Conservation (phyloP, 2,888 invertebrate species). For the Parnassius orleans region DNA sequence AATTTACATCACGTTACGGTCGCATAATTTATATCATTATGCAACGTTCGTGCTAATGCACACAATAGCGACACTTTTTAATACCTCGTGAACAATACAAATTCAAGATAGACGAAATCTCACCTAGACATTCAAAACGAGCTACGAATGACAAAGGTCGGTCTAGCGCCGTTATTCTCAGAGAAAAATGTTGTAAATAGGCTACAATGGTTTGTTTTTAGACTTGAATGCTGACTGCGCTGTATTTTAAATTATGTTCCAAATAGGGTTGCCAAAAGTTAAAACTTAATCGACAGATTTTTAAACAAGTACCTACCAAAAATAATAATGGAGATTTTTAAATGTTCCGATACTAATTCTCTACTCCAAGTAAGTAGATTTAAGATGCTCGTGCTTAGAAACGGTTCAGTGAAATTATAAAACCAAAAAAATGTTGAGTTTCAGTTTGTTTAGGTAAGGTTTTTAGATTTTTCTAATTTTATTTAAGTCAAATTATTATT, state of each 20-base stretch:
- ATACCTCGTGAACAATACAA: slow-evolving; percentile 12
- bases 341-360: no score
- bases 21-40: slow-evolving; percentile 40
- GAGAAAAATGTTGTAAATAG: slow-evolving; percentile 10
- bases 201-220: slow-evolving; percentile 15
- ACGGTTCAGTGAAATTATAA: no score
- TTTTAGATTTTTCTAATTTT: no score
- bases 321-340: no score
- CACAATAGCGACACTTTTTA: slow-evolving; percentile 10
- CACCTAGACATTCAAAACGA: slow-evolving; percentile 12
- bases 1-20: slow-evolving; percentile 42
- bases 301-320: no score
- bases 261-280: slow-evolving; percentile 12
- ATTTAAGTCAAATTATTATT: no score
- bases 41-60: slow-evolving; percentile 34
- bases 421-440: no score
- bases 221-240: slow-evolving; percentile 7
- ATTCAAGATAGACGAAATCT: slow-evolving; percentile 23
- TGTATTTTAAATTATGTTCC: not conserved
- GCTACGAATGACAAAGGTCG: slow-evolving; percentile 17
- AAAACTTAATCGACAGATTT: not conserved
- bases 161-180: slow-evolving; percentile 19
- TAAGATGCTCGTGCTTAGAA: no score
- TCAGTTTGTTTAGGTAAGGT: no score
- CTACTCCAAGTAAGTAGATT: no score